Evolutionary conservation across 2,797 vertebrate genomes (phyloP), one percentile per base, ranked within the genome.

Genomic region (Anguilla pacifica): DNA sequence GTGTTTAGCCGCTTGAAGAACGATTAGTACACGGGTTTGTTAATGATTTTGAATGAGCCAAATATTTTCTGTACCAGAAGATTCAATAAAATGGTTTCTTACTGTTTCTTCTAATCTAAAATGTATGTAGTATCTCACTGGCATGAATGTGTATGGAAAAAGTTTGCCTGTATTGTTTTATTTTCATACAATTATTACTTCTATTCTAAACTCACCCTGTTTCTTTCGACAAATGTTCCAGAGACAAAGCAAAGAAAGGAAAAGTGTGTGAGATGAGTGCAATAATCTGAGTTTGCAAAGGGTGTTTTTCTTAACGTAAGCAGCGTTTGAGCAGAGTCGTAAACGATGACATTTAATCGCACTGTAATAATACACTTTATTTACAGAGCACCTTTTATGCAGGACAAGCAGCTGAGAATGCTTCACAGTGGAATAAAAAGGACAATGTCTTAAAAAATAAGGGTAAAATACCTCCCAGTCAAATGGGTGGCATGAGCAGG

Each of bases 81-180:
- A 95, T 96, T 96, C 95, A 93, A 96, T 96, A 97, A 97, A 96
- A 94, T 90, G 77, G 84, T 94, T 89, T 95, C 95, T 39, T 77
- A 77, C 28, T 77, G 35, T 6, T 39, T 77, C 35, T 77, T 77
- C 35, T 17, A 77, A 77, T 77, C 31, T 17, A 77, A 77, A 77
- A 77, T 43, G 15, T 72, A 39, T 19, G 35, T 19, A 15, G 72
- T 77, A 17, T 77, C 31, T 15, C 6, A 43, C 13, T 39, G 31
- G 35, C 31, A 77, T 77, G 11, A 17, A 11, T 39, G 72, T 43
- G 72, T 77, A 77, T 77, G n/a, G n/a, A 17, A 77, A 70, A 77
- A 39, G 72, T 17, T 17, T 15, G 31, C 31, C n/a, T 2, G n/a
- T 28, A n/a, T 31, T 39, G 15, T 13, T 35, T 35, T 11, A 15